Percentiles rank a stretch among this genome's conserved stretches.
These are phyloP conservation scores for Enteromius argenteus DNA, from an alignment of 2,797 vertebrate genomes.

Conservation along the genomic window DNA sequence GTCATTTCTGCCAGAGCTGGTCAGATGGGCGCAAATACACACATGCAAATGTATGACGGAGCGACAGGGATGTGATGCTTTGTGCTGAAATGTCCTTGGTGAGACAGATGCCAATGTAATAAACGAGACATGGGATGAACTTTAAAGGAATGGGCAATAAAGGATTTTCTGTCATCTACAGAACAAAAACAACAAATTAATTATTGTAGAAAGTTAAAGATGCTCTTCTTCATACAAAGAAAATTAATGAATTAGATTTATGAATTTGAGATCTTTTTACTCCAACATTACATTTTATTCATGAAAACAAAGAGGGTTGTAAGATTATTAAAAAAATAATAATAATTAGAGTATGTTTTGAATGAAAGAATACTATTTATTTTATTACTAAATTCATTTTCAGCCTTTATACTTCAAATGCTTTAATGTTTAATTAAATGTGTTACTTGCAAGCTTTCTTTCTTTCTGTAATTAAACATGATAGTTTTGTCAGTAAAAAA, in stretches of 20 bases:
- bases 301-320: too few relatives aligned
- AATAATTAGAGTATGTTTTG: too few relatives aligned
- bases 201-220: not conserved
- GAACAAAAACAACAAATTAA: not conserved
- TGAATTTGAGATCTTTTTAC: not conserved
- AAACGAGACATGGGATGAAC: not conserved
- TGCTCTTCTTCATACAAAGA: not conserved
- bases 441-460: too few relatives aligned
- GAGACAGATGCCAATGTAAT: not conserved
- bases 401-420: not conserved
- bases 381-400: not conserved
- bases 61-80: conserved; percentile 35
- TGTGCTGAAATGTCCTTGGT: conserved; percentile 31
- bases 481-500: not conserved
- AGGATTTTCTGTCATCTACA: not conserved
- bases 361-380: not conserved
- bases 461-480: too few relatives aligned
- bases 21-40: conserved; percentile 56
- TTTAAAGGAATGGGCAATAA: not conserved
- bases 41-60: conserved; percentile 54
- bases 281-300: too few relatives aligned
- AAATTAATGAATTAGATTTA: not conserved
- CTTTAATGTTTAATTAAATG: not conserved
- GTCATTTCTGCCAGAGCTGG: conserved; percentile 40
- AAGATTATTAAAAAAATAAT: too few relatives aligned